phyloP scores from a whole-genome alignment of 1,140 invertebrate species.

The Drosophila triauraria region DNA sequence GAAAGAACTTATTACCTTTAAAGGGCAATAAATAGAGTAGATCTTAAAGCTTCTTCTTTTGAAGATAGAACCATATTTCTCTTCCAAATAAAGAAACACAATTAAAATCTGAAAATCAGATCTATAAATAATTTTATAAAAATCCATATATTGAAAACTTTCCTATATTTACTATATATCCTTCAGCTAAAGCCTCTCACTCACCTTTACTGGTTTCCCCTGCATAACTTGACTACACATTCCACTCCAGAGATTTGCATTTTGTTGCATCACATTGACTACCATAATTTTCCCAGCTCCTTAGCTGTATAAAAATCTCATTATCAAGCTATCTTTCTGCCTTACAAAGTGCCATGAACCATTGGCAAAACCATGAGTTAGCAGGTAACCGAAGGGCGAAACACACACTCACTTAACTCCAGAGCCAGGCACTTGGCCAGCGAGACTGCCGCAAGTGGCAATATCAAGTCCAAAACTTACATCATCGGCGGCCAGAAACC shows the following conservation, averaged over 20 bases:
- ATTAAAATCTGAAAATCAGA: background rate
- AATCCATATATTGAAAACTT: background rate
- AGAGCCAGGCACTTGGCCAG: constrained; percentile 22
- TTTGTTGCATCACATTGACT: constrained; percentile 33
- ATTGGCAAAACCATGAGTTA: constrained; percentile 39
- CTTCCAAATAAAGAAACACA: no score
- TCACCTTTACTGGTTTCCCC: background rate
- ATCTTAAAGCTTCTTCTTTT: no score
- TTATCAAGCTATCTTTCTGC: constrained; percentile 31
- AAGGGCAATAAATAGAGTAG: no score
- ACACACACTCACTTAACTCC: background rate
- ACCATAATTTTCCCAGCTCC: constrained; percentile 4
- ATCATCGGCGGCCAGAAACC: constrained; percentile 49
- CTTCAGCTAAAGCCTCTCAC: background rate
- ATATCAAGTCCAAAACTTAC: constrained; percentile 81
- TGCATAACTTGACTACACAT: background rate
- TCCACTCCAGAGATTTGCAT: constrained; percentile 15
- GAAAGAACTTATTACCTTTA: no score
- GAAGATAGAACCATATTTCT: no score
- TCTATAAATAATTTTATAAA: no score
- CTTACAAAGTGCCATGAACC: constrained; percentile 37
- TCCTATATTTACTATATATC: background rate
- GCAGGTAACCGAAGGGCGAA: constrained; percentile 41
- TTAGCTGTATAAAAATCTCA: constrained; percentile 27
- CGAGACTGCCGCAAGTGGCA: constrained; percentile 64